phyloP scores from a whole-genome alignment of 2,113 vertebrate species.

The Cichladusa arquata region DNA sequence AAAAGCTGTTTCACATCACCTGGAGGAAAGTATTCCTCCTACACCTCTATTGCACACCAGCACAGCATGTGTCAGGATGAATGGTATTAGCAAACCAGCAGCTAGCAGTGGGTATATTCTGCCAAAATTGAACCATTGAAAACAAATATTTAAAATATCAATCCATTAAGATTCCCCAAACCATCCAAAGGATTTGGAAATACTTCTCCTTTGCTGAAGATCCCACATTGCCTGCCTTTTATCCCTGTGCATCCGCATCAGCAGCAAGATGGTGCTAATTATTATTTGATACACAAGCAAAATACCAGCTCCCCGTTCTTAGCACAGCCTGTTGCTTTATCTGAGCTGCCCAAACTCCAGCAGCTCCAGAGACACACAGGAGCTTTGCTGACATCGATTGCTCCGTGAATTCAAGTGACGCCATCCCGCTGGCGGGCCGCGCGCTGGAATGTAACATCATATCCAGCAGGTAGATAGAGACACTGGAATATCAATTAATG shows the following conservation, averaged over 20 bases:
- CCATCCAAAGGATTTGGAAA: background rate
- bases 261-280: background rate
- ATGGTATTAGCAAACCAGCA: background rate
- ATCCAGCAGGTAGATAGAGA: conserved; percentile 42
- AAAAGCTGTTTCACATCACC: background rate
- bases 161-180: background rate
- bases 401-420: background rate
- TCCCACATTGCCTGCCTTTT: background rate
- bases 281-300: background rate
- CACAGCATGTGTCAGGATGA: background rate
- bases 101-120: background rate
- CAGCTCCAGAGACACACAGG: background rate
- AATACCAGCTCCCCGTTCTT: background rate
- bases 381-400: background rate
- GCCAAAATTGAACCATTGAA: background rate
- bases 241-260: background rate
- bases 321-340: background rate
- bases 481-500: conserved; percentile 57
- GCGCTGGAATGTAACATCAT: background rate
- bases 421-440: background rate
- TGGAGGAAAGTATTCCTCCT: background rate
- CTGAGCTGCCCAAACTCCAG: background rate
- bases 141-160: background rate
- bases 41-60: background rate
- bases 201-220: background rate